These are phyloP conservation scores for Polyommatus iphigenia DNA, from an alignment of 2,888 invertebrate genomes.

Conservation along the genomic window DNA sequence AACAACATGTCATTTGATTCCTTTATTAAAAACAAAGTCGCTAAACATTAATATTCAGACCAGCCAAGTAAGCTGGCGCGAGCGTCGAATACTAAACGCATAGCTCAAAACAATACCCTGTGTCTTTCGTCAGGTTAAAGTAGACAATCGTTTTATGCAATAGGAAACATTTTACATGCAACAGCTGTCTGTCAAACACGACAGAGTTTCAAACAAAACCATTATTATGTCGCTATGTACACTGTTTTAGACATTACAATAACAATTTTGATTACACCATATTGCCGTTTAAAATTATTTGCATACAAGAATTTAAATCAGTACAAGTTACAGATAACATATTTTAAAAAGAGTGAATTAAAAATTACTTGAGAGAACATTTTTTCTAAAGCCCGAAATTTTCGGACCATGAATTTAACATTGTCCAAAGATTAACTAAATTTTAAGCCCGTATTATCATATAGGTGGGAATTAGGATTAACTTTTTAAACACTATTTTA, in stretches of 20 bases:
- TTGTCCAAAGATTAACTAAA: background rate
- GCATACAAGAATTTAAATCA: background rate
- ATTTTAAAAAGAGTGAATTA: background rate
- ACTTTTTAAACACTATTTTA: background rate
- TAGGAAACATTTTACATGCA: conserved; percentile 26
- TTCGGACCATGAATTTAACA: background rate
- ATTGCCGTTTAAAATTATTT: background rate
- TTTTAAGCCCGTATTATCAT: background rate
- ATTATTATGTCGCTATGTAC: conserved; percentile 1
- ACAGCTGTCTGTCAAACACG: conserved; percentile 23
- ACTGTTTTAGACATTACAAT: background rate
- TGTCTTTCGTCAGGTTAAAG: conserved; percentile 11
- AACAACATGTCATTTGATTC: background rate
- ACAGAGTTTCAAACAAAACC: conserved; percentile 17
- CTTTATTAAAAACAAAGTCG: conserved; percentile 7
- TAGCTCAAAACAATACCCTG: background rate
- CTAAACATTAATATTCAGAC: background rate
- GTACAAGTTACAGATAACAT: background rate
- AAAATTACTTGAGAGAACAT: background rate
- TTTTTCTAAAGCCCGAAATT: background rate
- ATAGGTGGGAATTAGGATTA: too few species aligned
- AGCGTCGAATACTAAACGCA: background rate
- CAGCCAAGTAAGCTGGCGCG: background rate
- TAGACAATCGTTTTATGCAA: conserved; percentile 25
- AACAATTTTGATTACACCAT: conserved; percentile 2